Percentiles rank a stretch among this genome's conserved stretches.
These are phyloP conservation scores for Aeoliscus strigatus DNA, from an alignment of 2,797 vertebrate genomes.

Conservation along the genomic window DNA sequence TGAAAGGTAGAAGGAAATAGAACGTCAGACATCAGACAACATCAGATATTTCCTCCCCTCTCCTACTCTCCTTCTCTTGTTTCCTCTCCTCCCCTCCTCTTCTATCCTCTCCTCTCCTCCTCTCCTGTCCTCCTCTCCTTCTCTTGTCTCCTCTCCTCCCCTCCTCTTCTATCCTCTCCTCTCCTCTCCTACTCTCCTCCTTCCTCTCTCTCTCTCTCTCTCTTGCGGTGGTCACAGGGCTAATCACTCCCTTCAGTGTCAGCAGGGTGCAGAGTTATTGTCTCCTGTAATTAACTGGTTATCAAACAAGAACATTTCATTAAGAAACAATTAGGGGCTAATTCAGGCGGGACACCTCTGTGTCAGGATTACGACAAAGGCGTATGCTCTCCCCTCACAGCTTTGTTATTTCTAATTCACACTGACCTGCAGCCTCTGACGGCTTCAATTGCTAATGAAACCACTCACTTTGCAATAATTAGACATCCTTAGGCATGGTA, in stretches of 20 bases:
- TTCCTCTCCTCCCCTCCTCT: slow-evolving; percentile 5
- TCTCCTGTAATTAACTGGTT: slow-evolving; percentile 91
- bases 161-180: slow-evolving; percentile 7
- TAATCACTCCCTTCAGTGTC: slow-evolving; percentile 75
- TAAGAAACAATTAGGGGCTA: slow-evolving; percentile 87
- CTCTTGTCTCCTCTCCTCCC: neutral
- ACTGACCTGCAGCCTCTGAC: slow-evolving; percentile 78
- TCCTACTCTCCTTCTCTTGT: neutral
- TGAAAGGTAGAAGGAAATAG: slow-evolving; percentile 1
- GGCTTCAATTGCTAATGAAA: slow-evolving; percentile 86
- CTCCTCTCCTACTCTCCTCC: slow-evolving; percentile 11
- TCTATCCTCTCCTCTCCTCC: slow-evolving; percentile 3
- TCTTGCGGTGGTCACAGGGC: slow-evolving; percentile 49
- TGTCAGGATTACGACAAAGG: slow-evolving; percentile 79
- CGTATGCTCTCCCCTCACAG: slow-evolving; percentile 78
- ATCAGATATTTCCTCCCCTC: slow-evolving; percentile 14
- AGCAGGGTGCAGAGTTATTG: slow-evolving; percentile 79
- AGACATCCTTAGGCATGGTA: slow-evolving; percentile 86
- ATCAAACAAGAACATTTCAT: slow-evolving; percentile 94
- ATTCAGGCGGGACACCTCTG: slow-evolving; percentile 81
- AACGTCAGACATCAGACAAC: too few relatives aligned
- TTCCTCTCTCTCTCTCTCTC: slow-evolving; percentile 28
- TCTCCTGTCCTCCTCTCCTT: neutral
- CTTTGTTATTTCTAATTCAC: slow-evolving; percentile 83
- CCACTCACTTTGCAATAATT: slow-evolving; percentile 84